Conservation (phyloP, 2,113 vertebrate genomes). For the Artemisiospiza belli region DNA sequence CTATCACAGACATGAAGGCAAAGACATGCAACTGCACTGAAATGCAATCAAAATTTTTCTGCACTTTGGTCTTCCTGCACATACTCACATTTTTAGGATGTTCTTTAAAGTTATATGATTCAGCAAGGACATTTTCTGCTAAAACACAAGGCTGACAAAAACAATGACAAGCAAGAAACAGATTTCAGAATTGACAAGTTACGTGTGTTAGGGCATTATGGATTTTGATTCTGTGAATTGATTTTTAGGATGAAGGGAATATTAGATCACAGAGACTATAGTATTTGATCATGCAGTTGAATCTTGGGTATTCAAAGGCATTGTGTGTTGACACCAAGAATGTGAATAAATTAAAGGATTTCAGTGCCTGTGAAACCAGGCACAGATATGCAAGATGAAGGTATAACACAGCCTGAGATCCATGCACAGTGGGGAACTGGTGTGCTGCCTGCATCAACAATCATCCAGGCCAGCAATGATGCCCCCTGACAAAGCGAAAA, state of each 20-base stretch:
- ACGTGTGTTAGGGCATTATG: neutral
- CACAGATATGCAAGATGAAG: neutral
- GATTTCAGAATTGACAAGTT: neutral
- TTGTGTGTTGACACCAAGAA: neutral
- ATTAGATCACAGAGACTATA: slow-evolving; percentile 6
- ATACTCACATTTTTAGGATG: neutral
- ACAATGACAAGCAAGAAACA: neutral
- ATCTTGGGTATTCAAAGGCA: neutral
- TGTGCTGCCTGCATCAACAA: neutral
- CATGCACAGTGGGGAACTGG: neutral
- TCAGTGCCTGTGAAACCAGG: neutral
- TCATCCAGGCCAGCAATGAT: neutral
- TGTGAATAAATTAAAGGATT: neutral
- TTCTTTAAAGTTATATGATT: neutral
- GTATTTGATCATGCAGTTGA: neutral
- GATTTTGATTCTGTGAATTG: neutral
- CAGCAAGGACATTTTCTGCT: neutral
- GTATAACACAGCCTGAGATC: neutral
- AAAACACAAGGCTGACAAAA: neutral
- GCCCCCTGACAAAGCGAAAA: neutral
- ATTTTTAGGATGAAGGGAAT: slow-evolving; percentile 28
- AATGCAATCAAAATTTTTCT: neutral
- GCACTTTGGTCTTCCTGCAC: neutral
- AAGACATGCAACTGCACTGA: neutral
- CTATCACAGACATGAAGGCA: neutral